Conservation (phyloP, 2,113 vertebrate genomes). For the Syngnathus typhle region DNA sequence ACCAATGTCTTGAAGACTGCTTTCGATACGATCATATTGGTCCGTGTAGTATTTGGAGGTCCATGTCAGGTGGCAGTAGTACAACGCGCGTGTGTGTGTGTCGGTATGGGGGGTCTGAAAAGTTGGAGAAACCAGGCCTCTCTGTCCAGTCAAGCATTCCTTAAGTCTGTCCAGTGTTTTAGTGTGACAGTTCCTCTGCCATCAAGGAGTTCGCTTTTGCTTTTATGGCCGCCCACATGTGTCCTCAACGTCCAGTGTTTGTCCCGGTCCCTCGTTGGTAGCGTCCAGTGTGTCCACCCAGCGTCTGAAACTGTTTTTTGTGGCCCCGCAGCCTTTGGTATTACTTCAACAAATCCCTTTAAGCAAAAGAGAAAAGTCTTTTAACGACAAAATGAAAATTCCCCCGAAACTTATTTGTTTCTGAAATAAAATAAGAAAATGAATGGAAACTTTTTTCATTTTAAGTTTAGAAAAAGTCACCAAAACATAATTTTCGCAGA, state of each 20-base stretch:
- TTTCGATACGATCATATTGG: conserved; percentile 44
- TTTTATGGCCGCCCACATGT: conserved; percentile 2
- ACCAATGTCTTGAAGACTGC: conserved; percentile 50
- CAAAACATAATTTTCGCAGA: too few relatives aligned
- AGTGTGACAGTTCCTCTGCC: conserved; percentile 38
- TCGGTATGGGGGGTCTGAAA: background rate
- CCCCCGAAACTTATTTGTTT: too few relatives aligned
- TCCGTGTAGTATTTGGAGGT: conserved; percentile 50
- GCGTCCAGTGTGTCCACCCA: conserved; percentile 7
- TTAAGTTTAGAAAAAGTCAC: too few relatives aligned
- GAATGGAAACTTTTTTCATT: too few relatives aligned
- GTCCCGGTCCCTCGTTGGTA: background rate
- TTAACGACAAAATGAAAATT: background rate
- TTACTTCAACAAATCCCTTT: conserved; percentile 27
- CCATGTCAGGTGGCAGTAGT: conserved; percentile 50
- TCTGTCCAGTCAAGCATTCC: conserved; percentile 40
- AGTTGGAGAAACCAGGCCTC: conserved; percentile 7
- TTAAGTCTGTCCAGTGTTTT: conserved; percentile 43
- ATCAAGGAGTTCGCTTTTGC: conserved; percentile 35
- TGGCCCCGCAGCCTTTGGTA: conserved; percentile 8
- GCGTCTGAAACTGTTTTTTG: conserved; percentile 15
- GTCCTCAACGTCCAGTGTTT: background rate
- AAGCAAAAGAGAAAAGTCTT: conserved; percentile 1
- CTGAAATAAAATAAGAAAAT: too few relatives aligned
- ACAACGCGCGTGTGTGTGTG: conserved; percentile 39